Base-by-base conservation (phyloP, 2,888 invertebrate genomes). In the Lordiphosa andalusiaca region DNA sequence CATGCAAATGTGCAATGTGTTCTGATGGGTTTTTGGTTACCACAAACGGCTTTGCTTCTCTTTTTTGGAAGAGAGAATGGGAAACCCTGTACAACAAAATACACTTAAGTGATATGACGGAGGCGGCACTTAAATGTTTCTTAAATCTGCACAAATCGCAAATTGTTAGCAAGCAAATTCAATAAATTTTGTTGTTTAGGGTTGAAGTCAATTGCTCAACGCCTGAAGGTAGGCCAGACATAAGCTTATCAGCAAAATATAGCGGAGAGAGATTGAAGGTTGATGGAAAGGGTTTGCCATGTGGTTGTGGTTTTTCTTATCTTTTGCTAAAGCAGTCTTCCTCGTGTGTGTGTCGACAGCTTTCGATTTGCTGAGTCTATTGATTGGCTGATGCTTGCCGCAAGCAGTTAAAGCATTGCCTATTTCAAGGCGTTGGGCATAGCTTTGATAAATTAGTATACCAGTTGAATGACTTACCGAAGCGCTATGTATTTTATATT, bases 101-200 rank as follows among this genome's bases (percentile, higher is more conserved):
- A 80, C 77, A 80, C 73, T 69, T 80, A 80, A 76, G 67, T 76
- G 71, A 73, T 76, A 80, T 73, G 69, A 81, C 69, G 16, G 2
- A 16, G 76, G 69, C n/a, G n/a, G n/a, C 67, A 71, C 76, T 80
- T 67, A 73, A 77, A 77, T 77, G 77, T 63, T 64, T 77, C 67
- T 60, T 59, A 73, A 76, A 76, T 73, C 66, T 73, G 69, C 69
- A 71, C 33, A 54, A 67, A 73, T 48, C 71, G 63, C 52, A 46
- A 66, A 65, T 54, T 47, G 39, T 53, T 2, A 9, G 12, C 6
- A 42, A 42, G 7, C 36, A 39, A 40, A 49, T 57, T 40, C 52
- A 53, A 63, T 71, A 67, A 64, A 76, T 80, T 74, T 64, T n/a
- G 49, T 44, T 44, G 13, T 40, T 40, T 21, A n/a, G 25, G 12